Base-by-base conservation (phyloP, 92 coral and sea anemone genomes). In the Epizoanthus rinbou region DNA sequence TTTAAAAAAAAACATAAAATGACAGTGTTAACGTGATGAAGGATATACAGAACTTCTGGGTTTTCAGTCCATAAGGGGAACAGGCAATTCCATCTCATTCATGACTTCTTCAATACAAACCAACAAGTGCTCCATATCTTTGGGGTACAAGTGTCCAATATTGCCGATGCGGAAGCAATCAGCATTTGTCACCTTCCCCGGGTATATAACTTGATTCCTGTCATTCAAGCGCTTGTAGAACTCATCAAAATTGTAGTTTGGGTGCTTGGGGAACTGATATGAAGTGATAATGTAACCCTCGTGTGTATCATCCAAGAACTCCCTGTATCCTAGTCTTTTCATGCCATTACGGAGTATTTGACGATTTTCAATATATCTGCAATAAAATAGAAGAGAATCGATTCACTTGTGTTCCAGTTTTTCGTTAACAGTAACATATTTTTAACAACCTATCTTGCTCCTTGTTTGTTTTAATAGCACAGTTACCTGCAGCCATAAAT, bases 281-380 rank as follows among this genome's bases (percentile, higher is more conserved):
- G 98, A 95, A 1, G 98, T 95, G 54, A 95, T 95, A 69, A 95
- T 95, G 89, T 95, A 95, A 17, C 98, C 98, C 80, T 95, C 95
- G 47, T 93, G 95, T 31, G 95, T 89, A 75, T 95, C 95, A 56
- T 95, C 95, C 22, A 95, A 88, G 64, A 95, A 94, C 76, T 93
- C 97, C 82, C 85, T 88, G 94, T 91, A 95, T 52, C 98, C 98
- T 53, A 93, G 80, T 66, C 94, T 94, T 69, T 83, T 86, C 98
- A 95, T 95, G 60, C 98, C 98, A 68, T 86, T 89, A 43, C 89
- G 95, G 64, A 95, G 91, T 54, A 95, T 76, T 69, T 90, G 92
- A 45, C 98, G 92, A 83, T 95, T 95, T 84, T 95, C 94, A 82
- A 91, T 90, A 88, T 95, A 95, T 78, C 98, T 95, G 69, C 9